These are phyloP conservation scores for Dendrolimus punctatus DNA, from an alignment of 1,140 invertebrate genomes.

Conservation along the genomic window DNA sequence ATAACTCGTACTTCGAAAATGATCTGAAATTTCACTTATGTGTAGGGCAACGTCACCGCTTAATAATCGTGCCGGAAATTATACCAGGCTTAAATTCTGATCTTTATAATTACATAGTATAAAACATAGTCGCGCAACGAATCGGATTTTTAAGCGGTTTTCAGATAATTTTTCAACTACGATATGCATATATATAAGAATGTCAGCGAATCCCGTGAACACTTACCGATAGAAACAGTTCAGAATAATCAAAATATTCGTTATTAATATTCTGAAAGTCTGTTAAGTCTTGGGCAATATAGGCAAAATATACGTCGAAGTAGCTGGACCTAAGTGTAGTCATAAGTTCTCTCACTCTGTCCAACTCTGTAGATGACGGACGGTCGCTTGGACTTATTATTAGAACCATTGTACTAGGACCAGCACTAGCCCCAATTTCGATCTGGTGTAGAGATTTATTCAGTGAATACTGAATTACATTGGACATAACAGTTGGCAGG, in stretches of 20 bases:
- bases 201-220: conserved; percentile 1
- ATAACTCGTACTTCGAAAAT: too few relatives aligned
- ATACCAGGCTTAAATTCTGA: too few relatives aligned
- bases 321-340: conserved; percentile 39
- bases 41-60: too few relatives aligned
- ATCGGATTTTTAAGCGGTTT: too few relatives aligned
- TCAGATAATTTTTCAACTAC: too few relatives aligned
- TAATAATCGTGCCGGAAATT: too few relatives aligned
- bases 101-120: too few relatives aligned
- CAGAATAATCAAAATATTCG: conserved; percentile 57
- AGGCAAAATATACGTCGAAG: conserved; percentile 62
- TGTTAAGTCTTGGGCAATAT: conserved; percentile 39
- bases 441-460: conserved; percentile 44
- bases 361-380: conserved; percentile 44
- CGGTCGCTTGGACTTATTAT: conserved; percentile 53
- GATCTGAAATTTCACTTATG: too few relatives aligned
- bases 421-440: conserved; percentile 31
- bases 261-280: conserved; percentile 56
- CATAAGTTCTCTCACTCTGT: conserved; percentile 48
- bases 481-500: conserved; percentile 53
- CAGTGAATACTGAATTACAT: conserved; percentile 38
- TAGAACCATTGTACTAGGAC: conserved; percentile 50
- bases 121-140: too few relatives aligned
- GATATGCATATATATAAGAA: conserved; percentile 23
- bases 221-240: conserved; percentile 51